Conservation (phyloP, 2,113 vertebrate species). For the Meles meles region DNA sequence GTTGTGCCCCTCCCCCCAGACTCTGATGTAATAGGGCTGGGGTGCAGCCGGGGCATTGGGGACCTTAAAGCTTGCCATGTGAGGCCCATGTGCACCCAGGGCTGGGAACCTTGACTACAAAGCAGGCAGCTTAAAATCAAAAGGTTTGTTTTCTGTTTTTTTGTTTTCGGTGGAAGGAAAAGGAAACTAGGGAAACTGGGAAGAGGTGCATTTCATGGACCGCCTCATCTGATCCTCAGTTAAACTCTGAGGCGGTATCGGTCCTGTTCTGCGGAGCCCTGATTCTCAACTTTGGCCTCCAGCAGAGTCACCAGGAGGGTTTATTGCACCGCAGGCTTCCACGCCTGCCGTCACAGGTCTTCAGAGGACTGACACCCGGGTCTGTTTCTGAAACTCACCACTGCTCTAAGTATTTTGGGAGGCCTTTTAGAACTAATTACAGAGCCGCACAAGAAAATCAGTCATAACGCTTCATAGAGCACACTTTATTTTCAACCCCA, state of each 20-base stretch:
- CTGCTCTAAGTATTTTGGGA: not conserved
- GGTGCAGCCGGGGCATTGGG: not conserved
- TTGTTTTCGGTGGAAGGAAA: not conserved
- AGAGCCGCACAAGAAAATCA: not conserved
- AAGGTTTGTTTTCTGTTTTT: not conserved
- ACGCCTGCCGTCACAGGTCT: not conserved
- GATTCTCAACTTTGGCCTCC: not conserved
- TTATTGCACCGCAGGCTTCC: not conserved
- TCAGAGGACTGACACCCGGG: not conserved
- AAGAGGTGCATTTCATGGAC: not conserved
- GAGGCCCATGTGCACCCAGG: not conserved
- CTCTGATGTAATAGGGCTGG: not conserved
- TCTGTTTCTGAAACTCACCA: not conserved
- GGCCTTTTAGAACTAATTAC: not conserved
- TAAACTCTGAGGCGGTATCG: not conserved
- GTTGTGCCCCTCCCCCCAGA: not conserved
- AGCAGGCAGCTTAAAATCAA: not conserved
- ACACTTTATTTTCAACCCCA: not conserved
- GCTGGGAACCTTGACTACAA: not conserved
- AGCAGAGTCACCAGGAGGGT: not conserved
- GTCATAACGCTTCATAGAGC: not conserved
- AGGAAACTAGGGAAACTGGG: not conserved
- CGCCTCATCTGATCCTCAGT: not conserved
- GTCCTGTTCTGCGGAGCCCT: not conserved
- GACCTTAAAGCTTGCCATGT: not conserved